These are phyloP conservation scores for Dasypus novemcinctus DNA, from an alignment of 2,113 vertebrate species.

Conservation along the genomic window DNA sequence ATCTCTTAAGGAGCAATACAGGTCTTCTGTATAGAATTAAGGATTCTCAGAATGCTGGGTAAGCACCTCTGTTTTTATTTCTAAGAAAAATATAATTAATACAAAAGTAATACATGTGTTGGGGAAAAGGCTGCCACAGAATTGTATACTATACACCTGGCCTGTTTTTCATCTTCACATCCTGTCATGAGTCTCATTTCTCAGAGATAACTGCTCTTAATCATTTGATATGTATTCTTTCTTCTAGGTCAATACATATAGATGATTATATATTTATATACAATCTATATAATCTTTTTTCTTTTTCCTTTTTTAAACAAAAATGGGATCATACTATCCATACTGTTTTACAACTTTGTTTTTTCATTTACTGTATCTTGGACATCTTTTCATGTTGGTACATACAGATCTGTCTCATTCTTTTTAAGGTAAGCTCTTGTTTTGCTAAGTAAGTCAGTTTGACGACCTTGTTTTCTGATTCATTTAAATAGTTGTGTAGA, in stretches of 20 bases:
- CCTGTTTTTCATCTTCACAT: not conserved
- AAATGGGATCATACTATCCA: conserved; percentile 61
- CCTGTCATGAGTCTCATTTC: conserved; percentile 25
- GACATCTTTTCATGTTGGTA: conserved; percentile 70
- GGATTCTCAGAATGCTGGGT: conserved; percentile 92
- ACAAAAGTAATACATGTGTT: conserved; percentile 12
- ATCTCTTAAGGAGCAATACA: conserved; percentile 93
- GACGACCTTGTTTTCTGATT: conserved; percentile 51
- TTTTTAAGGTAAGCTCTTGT: conserved; percentile 82
- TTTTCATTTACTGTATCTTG: conserved; percentile 72
- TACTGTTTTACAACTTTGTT: conserved; percentile 63
- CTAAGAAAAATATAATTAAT: conserved; percentile 30
- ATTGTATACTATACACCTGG: not conserved
- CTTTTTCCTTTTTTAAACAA: conserved; percentile 17
- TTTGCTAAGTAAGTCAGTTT: conserved; percentile 56
- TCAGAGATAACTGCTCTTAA: not conserved
- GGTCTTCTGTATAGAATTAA: conserved; percentile 97
- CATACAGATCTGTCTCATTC: conserved; percentile 68
- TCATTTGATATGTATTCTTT: conserved; percentile 48
- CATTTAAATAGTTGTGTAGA: conserved; percentile 45
- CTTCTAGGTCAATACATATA: conserved; percentile 15
- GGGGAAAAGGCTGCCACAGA: not conserved
- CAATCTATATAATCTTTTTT: conserved; percentile 50
- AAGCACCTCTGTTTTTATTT: conserved; percentile 56
- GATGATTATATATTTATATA: conserved; percentile 57